Evolutionary conservation across 2,113 vertebrate species (phyloP).

Genomic region (Xyliphius kryptos): DNA sequence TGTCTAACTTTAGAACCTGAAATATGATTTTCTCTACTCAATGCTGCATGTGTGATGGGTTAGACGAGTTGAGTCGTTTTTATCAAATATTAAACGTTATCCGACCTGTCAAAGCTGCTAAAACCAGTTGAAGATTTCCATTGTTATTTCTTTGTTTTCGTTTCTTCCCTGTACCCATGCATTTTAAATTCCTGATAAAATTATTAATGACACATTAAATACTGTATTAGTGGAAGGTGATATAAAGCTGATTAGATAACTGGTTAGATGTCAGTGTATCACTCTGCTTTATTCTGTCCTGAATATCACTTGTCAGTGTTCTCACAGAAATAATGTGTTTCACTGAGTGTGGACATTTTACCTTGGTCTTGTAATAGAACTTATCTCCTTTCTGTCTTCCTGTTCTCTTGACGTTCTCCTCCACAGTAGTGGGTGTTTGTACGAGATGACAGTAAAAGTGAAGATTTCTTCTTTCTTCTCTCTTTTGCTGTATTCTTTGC

Average conservation of each 20-base stretch:
- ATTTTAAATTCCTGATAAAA: background rate
- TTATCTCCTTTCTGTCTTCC: background rate
- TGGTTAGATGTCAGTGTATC: no score
- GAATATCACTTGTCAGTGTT: no score
- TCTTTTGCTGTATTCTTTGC: slow-evolving; percentile 6
- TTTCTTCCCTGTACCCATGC: background rate
- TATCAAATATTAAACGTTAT: slow-evolving; percentile 75
- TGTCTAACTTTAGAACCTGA: slow-evolving; percentile 35
- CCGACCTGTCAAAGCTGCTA: slow-evolving; percentile 46
- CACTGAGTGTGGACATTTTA: no score
- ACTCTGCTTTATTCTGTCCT: no score
- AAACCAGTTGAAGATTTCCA: slow-evolving; percentile 15
- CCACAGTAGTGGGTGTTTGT: slow-evolving; percentile 7
- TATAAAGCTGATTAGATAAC: no score
- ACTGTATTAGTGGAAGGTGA: no score
- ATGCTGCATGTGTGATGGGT: slow-evolving; percentile 53
- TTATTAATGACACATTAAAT: no score
- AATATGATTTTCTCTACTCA: slow-evolving; percentile 47
- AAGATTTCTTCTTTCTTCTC: slow-evolving; percentile 3
- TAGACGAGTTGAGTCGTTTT: slow-evolving; percentile 53
- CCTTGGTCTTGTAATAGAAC: no score
- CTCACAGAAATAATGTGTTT: no score
- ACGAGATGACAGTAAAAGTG: slow-evolving; percentile 12
- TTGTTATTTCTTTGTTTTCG: background rate
- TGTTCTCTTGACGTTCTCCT: background rate